Percentiles rank a stretch among this genome's conserved stretches.
These are phyloP conservation scores for Monopis laevigella DNA, from an alignment of 2,888 invertebrate genomes.

Conservation along the genomic window DNA sequence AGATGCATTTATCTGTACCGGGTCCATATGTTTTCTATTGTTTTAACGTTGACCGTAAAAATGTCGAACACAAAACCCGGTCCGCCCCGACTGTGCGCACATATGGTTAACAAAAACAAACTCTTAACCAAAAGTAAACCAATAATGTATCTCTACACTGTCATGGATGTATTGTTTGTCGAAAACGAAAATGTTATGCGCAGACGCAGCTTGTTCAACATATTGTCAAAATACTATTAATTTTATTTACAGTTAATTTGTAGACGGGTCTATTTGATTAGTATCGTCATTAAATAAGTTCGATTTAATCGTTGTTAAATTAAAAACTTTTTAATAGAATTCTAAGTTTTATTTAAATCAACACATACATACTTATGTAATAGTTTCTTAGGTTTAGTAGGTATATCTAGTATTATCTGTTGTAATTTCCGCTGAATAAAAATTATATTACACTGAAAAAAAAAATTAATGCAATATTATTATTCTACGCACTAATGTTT, in stretches of 20 bases:
- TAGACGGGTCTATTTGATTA: no score
- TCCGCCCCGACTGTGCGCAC: conserved; percentile 42
- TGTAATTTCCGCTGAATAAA: not conserved
- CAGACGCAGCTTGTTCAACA: not conserved
- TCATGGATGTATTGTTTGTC: no score
- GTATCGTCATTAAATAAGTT: no score
- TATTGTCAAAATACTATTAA: not conserved
- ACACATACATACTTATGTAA: not conserved
- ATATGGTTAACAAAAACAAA: conserved; percentile 63
- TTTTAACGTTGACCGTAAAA: conserved; percentile 48
- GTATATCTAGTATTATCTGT: not conserved
- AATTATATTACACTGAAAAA: not conserved
- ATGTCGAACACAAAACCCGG: conserved; percentile 37
- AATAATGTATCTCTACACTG: conserved; percentile 32
- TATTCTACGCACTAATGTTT: not conserved
- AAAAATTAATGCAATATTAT: not conserved
- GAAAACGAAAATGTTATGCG: not conserved
- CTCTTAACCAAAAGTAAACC: conserved; percentile 62
- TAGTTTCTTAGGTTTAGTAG: not conserved
- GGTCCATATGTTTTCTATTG: conserved; percentile 31
- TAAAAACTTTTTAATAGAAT: not conserved
- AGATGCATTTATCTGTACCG: not conserved
- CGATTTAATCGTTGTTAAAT: not conserved
- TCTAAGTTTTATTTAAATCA: not conserved
- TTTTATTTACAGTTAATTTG: no score